Evolutionary conservation across 2,797 vertebrate species (phyloP), one percentile per base, ranked within the genome.

Genomic region (Margarornis squamiger): DNA sequence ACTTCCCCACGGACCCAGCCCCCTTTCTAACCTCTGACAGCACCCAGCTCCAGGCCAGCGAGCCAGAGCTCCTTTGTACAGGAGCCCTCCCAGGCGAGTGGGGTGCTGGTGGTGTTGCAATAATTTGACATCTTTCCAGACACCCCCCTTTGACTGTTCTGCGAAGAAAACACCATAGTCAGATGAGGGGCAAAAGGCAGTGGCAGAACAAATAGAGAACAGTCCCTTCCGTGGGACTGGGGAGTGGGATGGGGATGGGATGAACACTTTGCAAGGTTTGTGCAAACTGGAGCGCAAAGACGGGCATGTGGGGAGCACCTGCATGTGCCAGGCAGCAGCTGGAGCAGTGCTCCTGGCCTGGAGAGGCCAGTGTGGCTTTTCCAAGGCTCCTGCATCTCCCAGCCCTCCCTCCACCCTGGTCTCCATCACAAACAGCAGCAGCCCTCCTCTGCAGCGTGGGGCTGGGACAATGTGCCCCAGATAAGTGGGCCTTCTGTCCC

Each of bases 401-500:
- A 49, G 26, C 51, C 38, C 65, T 83, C 79, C 76, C 70, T 80
- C 38, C 36, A 36, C 4, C 3, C 16, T 4, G 19, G 17, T 63
- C 91, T 43, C 39, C 51, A 49, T 34, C 5, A 18, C 57, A 51
- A 92, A 51, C 39, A 78, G 76, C 73, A 72, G 74, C 77, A 86
- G 43, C 43, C 20, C 19, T 84, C 24, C 72, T 68, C 87, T 76
- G 92, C 61, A 78, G 63, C 3, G 22, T 17, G 4, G n/a, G n/a
- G n/a, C 30, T 68, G 86, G 58, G 76, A 95, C 93, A 97, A 95
- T 90, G 36, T 32, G 0, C 7, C 67, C 48, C 3, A 4, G 71
- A 21, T 73, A 81, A 94, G 90, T 82, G 93, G 89, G 92, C 79
- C 86, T 96, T 95, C 96, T 92, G 81, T 94, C 78, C 94, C 95